phyloP scores from a whole-genome alignment of 2,113 vertebrate genomes.

The Sturnira hondurensis region DNA sequence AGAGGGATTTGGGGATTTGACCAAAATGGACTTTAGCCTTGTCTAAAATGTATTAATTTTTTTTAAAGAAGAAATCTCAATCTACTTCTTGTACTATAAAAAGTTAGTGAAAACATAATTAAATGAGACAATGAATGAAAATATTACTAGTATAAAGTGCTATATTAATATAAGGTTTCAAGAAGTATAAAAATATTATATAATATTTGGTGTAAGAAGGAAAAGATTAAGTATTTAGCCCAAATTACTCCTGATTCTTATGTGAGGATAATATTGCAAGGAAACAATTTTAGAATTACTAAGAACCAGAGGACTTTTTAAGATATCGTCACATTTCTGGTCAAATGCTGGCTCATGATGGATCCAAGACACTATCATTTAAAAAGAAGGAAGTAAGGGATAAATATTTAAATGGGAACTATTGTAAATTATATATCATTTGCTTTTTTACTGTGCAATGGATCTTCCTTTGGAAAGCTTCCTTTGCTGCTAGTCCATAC shows the following conservation, averaged over 20 bases:
- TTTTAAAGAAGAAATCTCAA: not conserved
- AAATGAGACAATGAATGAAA: not conserved
- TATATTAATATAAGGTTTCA: not conserved
- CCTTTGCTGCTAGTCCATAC: not conserved
- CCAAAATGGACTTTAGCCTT: not conserved
- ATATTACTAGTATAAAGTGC: not conserved
- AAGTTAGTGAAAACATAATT: not conserved
- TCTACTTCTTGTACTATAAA: not conserved
- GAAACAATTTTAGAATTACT: constrained; percentile 3
- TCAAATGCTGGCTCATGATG: not conserved
- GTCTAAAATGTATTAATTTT: not conserved
- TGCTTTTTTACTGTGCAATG: not conserved
- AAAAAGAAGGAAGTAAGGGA: not conserved
- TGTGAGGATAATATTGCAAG: not conserved
- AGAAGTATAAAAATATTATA: not conserved
- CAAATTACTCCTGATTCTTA: not conserved
- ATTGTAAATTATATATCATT: not conserved
- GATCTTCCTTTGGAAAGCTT: not conserved
- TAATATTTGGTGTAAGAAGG: not conserved
- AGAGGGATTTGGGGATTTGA: not conserved
- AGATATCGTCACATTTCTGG: not conserved
- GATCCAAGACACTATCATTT: not conserved
- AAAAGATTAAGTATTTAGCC: not conserved
- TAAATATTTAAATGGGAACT: not conserved
- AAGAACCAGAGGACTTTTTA: not conserved